phyloP scores from a whole-genome alignment of 1,140 invertebrate genomes.

The Antheraea pernyi region DNA sequence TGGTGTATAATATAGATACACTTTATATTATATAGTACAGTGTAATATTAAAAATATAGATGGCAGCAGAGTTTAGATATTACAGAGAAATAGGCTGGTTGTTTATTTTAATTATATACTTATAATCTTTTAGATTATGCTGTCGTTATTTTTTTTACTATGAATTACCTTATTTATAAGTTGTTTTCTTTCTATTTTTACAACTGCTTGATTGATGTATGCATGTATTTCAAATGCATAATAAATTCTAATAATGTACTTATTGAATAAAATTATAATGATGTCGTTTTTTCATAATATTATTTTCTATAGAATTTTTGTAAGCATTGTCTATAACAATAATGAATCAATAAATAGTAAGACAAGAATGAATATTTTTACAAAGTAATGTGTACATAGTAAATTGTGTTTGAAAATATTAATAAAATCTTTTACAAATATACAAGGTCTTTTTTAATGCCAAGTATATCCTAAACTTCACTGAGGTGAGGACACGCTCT shows the following conservation, averaged over 20 bases:
- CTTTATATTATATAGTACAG: neutral
- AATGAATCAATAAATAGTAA: slow-evolving; percentile 71
- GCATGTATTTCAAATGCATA: slow-evolving; percentile 34
- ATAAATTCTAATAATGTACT: slow-evolving; percentile 57
- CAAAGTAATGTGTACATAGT: slow-evolving; percentile 77
- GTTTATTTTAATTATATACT: neutral
- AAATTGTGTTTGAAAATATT: slow-evolving; percentile 73
- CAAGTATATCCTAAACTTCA: too few relatives aligned
- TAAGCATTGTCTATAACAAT: slow-evolving; percentile 73
- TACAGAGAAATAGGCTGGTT: neutral
- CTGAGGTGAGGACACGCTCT: too few relatives aligned
- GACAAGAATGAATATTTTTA: slow-evolving; percentile 76
- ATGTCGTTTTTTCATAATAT: slow-evolving; percentile 62
- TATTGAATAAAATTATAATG: slow-evolving; percentile 63
- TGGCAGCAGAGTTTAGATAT: neutral
- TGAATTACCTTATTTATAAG: slow-evolving; percentile 18
- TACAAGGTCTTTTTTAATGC: neutral
- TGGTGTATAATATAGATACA: neutral
- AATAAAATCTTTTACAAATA: slow-evolving; percentile 72
- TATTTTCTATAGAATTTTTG: slow-evolving; percentile 60
- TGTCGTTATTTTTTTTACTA: slow-evolving; percentile 13
- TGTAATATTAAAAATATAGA: neutral
- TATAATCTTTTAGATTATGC: neutral
- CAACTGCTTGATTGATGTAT: slow-evolving; percentile 11
- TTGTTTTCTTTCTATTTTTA: slow-evolving; percentile 3